These are phyloP conservation scores for Scomber colias DNA, from an alignment of 2,113 vertebrate species.

Conservation along the genomic window DNA sequence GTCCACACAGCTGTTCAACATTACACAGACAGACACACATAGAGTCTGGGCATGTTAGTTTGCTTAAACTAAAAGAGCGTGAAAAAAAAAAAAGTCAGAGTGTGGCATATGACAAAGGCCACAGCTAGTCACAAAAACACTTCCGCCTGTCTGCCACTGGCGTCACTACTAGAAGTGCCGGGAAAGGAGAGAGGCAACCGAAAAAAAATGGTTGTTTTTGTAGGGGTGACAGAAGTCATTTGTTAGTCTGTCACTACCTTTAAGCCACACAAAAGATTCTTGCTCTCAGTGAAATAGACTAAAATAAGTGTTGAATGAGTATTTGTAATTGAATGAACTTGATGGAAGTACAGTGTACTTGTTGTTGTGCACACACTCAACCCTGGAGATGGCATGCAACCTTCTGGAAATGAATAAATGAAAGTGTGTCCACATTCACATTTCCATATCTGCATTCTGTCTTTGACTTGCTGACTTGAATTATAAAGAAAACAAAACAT, in stretches of 20 bases:
- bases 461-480: neutral
- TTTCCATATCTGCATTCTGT: conserved; percentile 4
- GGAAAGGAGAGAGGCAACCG: conserved; percentile 27
- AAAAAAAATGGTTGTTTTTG: conserved; percentile 38
- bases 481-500: neutral
- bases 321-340: conserved; percentile 52
- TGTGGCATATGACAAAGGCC: conserved; percentile 77
- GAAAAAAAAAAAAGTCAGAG: conserved; percentile 75
- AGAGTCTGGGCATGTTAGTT: conserved; percentile 32
- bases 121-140: conserved; percentile 68
- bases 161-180: conserved; percentile 52
- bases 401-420: conserved; percentile 44
- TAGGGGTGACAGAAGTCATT: conserved; percentile 48
- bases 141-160: conserved; percentile 48
- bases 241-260: conserved; percentile 22
- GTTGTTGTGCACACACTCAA: conserved; percentile 48
- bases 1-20: conserved; percentile 22
- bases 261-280: conserved; percentile 17
- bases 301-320: conserved; percentile 21
- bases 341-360: conserved; percentile 46
- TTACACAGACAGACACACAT: conserved; percentile 26
- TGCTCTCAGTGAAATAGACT: conserved; percentile 18
- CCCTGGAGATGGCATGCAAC: conserved; percentile 52
- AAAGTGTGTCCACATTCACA: conserved; percentile 23
- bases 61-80: conserved; percentile 24